These are phyloP conservation scores for Sarcophaga peregrina DNA, from an alignment of 1,140 invertebrate species.

Conservation along the genomic window DNA sequence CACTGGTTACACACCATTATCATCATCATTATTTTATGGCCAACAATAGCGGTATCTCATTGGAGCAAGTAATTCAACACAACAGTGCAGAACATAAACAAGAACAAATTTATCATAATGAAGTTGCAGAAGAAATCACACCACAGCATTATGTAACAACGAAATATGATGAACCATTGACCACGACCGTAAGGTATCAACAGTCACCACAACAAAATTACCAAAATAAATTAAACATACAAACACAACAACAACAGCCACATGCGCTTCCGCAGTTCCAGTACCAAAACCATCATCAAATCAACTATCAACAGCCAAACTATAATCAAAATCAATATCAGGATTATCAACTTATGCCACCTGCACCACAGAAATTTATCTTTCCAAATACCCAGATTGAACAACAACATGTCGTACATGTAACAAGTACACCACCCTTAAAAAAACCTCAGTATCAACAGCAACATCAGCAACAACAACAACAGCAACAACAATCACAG, in stretches of 20 bases:
- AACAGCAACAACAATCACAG: conserved; percentile 45
- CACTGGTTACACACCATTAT: conserved; percentile 61
- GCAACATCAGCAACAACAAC: conserved; percentile 48
- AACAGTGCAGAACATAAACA: conserved; percentile 22
- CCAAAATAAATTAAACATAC: not conserved
- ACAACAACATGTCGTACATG: conserved; percentile 39
- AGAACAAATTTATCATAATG: not conserved
- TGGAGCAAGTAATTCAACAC: not conserved
- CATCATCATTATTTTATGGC: conserved; percentile 67
- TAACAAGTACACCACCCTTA: conserved; percentile 44
- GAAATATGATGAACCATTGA: not conserved
- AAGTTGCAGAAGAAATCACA: not conserved
- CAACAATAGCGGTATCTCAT: not conserved
- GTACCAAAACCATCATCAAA: not conserved
- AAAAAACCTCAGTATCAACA: conserved; percentile 50
- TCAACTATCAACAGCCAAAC: not conserved
- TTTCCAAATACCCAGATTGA: conserved; percentile 27
- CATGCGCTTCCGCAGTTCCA: not conserved
- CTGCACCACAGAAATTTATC: conserved; percentile 35
- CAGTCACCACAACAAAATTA: not conserved
- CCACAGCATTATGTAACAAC: not conserved
- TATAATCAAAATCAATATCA: not conserved
- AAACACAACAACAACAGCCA: not conserved
- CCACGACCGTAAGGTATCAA: not conserved
- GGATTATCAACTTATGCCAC: not conserved